These are phyloP conservation scores for Progne subis DNA, from an alignment of 2,113 vertebrate species.

Conservation along the genomic window DNA sequence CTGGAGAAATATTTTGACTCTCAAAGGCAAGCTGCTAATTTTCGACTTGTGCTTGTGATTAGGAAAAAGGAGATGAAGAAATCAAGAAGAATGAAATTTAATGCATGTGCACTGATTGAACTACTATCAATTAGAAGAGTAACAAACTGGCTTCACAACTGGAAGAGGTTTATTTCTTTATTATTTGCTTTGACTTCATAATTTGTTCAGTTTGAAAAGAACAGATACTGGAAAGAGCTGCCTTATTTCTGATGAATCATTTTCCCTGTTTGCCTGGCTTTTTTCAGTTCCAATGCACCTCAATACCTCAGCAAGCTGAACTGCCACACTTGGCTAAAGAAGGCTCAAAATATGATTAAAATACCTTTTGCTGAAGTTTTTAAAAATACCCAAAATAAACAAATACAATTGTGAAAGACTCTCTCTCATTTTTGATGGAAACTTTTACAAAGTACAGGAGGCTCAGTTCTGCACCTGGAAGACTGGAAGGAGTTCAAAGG, in stretches of 20 bases:
- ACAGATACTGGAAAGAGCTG: neutral
- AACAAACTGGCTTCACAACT: neutral
- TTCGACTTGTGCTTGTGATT: neutral
- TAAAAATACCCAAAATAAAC: neutral
- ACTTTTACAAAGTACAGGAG: neutral
- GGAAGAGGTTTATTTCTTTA: neutral
- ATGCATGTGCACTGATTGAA: neutral
- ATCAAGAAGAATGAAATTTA: neutral
- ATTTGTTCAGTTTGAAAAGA: neutral
- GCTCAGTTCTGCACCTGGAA: neutral
- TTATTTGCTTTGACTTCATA: neutral
- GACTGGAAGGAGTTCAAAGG: neutral
- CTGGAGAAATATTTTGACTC: neutral
- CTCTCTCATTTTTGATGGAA: neutral
- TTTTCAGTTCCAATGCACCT: neutral
- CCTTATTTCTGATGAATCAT: neutral
- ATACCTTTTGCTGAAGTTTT: neutral
- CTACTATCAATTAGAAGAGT: neutral
- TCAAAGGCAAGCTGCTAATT: neutral
- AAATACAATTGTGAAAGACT: neutral
- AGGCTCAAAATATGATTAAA: neutral
- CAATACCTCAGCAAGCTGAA: neutral
- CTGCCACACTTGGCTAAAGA: neutral
- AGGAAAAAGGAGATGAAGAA: neutral
- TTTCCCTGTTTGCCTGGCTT: neutral